Evolutionary conservation across 2,888 invertebrate species (phyloP).

Genomic region (Bruchidius siliquastri): DNA sequence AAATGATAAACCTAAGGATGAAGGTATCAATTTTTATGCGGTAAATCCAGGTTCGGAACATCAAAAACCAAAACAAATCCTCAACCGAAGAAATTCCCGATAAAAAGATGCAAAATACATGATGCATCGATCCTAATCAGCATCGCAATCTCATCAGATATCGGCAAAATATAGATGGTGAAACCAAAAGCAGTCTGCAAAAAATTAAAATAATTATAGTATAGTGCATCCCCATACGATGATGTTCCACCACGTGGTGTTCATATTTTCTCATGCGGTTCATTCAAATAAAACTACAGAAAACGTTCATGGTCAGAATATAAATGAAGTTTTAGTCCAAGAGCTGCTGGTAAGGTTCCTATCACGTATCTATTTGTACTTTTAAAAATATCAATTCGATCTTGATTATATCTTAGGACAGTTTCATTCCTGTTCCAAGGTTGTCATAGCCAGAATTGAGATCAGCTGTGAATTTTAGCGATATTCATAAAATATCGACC

Average conservation of each 20-base stretch:
- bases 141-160: not conserved
- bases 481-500: too few species aligned
- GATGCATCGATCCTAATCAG: not conserved
- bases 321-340: not conserved
- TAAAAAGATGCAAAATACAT: not conserved
- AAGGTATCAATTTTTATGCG: too few species aligned
- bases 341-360: not conserved
- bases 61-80: too few species aligned
- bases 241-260: not conserved
- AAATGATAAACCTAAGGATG: too few species aligned
- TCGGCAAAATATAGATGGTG: not conserved
- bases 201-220: not conserved
- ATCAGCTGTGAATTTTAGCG: too few species aligned
- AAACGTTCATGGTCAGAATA: not conserved
- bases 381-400: too few species aligned
- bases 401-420: too few species aligned
- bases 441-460: too few species aligned
- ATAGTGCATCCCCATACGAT: not conserved
- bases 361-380: too few species aligned
- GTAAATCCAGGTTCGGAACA: too few species aligned
- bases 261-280: not conserved
- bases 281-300: not conserved
- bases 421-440: too few species aligned
- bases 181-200: not conserved
- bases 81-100: not conserved